Evolutionary conservation across 2,113 vertebrate species (phyloP), one percentile per base, ranked within the genome.

Genomic region (Nothobranchius furzeri): DNA sequence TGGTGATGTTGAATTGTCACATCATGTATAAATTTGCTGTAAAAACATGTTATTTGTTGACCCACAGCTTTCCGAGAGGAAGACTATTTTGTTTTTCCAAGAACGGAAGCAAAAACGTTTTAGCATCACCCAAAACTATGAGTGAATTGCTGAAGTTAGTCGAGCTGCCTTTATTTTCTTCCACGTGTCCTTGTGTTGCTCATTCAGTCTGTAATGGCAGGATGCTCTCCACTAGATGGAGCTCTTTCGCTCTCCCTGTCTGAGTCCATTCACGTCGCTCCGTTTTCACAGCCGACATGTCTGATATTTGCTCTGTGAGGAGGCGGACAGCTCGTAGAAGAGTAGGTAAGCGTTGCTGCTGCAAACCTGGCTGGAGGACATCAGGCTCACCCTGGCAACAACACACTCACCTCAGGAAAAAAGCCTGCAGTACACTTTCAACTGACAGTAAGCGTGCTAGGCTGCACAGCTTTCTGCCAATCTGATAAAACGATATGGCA

Each of bases 301-400:
- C 74, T 88, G 88, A 40, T 82, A 74, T 70, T 90, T 97, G 92
- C 95, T 92, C 78, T 95, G 95, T 0, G 95, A 93, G 68, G 93
- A 92, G 0, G 93, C 85, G 85, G 93, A 91, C 87, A 95, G 88
- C 89, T 99, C 96, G 0, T 98, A 99, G 92, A 99, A 99, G 79
- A 99, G 94, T 78, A 99, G 90, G 55, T 98, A 95, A 0, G 95
- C 95, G 86, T 98, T 96, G 37, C 95, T 97, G 93, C 93, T 96
- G 83, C 95, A 95, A 35, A 98, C 92, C 82, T 98, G 96, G 88
- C 95, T 94, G 85, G 95, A 94, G 50, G 95, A 96, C 92, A 98
- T 95, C 0, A 95, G 95, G 13, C 95, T 95, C 67, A 98, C 97
- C 4, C 97, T 98, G 78, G 48, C 59, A 35, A 53, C 17, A 12